phyloP scores from a whole-genome alignment of 2,888 invertebrate genomes.

The Petrolisthes cinctipes region DNA sequence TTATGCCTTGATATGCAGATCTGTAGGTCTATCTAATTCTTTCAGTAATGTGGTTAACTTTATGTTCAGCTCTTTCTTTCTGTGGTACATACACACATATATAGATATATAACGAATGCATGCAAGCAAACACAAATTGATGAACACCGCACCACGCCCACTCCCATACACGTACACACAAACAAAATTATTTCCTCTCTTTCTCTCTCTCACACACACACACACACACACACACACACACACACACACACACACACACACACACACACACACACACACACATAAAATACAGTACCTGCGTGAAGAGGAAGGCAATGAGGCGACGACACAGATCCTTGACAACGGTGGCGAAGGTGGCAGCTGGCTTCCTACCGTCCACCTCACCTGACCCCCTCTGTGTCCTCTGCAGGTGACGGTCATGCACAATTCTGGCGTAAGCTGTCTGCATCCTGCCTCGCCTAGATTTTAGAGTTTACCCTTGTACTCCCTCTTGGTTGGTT shows the following conservation, averaged over 20 bases:
- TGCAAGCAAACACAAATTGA: too few species aligned
- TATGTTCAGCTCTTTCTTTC: too few species aligned
- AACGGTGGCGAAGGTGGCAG: slow-evolving; percentile 15
- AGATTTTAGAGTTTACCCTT: too few species aligned
- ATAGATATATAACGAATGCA: too few species aligned
- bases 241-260: not conserved
- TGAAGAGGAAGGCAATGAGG: slow-evolving; percentile 54
- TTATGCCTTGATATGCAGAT: too few species aligned
- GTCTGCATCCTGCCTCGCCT: slow-evolving; percentile 47
- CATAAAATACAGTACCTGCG: slow-evolving; percentile 27
- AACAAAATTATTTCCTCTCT: not conserved
- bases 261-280: not conserved
- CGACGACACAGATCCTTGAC: slow-evolving; percentile 51
- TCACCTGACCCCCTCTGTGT: not conserved
- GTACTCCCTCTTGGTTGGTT: too few species aligned
- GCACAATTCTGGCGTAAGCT: slow-evolving; percentile 52
- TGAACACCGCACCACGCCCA: not conserved
- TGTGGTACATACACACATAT: too few species aligned
- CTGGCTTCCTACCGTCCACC: not conserved
- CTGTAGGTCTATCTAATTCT: too few species aligned
- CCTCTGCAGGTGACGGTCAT: slow-evolving; percentile 41
- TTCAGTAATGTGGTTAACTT: too few species aligned
- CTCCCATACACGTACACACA: not conserved
- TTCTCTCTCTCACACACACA: not conserved
- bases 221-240: not conserved